Evolutionary conservation across 2,888 invertebrate species (phyloP).

Genomic region (Aspidiotus rigidus): DNA sequence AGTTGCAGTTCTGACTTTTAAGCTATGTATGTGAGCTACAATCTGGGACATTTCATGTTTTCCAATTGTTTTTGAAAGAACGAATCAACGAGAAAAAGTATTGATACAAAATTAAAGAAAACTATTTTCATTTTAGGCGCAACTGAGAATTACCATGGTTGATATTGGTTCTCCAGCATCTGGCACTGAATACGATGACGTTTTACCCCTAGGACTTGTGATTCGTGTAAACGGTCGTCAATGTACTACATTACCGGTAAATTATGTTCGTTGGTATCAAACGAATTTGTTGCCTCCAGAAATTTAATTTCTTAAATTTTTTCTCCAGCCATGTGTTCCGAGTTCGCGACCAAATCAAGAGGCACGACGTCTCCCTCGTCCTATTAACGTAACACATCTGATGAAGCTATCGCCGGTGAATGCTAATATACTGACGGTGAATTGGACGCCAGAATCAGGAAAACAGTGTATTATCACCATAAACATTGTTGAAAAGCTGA

Average conservation of each 20-base stretch:
- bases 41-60: no score
- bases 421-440: slow-evolving; percentile 73
- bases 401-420: slow-evolving; percentile 78
- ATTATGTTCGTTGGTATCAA: slow-evolving; percentile 41
- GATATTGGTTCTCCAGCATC: neutral
- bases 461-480: slow-evolving; percentile 72
- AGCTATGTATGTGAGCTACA: no score
- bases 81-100: no score
- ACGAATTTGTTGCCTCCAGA: neutral
- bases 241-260: slow-evolving; percentile 74
- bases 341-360: slow-evolving; percentile 31
- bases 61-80: no score
- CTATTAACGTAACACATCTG: slow-evolving; percentile 85
- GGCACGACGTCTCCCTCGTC: slow-evolving; percentile 53
- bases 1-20: no score
- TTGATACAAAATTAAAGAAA: no score
- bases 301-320: slow-evolving; percentile 42
- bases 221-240: slow-evolving; percentile 88
- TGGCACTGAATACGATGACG: slow-evolving; percentile 80
- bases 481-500: slow-evolving; percentile 77
- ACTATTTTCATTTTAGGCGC: slow-evolving; percentile 11
- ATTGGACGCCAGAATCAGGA: slow-evolving; percentile 85
- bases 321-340: slow-evolving; percentile 18
- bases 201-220: slow-evolving; percentile 82
- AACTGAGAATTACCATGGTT: slow-evolving; percentile 9